Percentiles rank a stretch among this genome's conserved stretches.
Evolutionary conservation across 1,140 invertebrate species (phyloP).

Genomic region (Pentalonia nigronervosa): DNA sequence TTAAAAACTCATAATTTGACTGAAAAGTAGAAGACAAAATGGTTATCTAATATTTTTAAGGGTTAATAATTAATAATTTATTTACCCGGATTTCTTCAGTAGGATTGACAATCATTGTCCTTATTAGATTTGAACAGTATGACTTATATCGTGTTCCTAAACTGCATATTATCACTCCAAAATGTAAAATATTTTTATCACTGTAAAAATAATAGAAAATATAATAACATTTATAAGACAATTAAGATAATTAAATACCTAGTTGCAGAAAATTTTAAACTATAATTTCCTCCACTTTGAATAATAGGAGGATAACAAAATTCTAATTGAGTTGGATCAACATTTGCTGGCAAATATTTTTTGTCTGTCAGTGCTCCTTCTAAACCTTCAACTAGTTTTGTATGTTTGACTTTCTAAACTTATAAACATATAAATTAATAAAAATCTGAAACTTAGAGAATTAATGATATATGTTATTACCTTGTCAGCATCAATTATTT

Average conservation of each 20-base stretch:
- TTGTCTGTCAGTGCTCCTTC: slow-evolving; percentile 90
- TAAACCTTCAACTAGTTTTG: slow-evolving; percentile 92
- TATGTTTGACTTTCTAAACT: slow-evolving; percentile 89
- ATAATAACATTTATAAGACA: slow-evolving; percentile 10
- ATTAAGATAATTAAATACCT: slow-evolving; percentile 64
- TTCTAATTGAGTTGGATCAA: slow-evolving; percentile 88
- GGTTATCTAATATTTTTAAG: neutral
- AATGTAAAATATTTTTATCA: slow-evolving; percentile 93
- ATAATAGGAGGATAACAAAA: slow-evolving; percentile 99
- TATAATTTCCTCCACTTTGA: slow-evolving; percentile 97
- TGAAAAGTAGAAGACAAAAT: slow-evolving; percentile 65
- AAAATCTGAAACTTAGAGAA: neutral
- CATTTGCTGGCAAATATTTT: slow-evolving; percentile 86
- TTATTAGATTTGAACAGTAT: slow-evolving; percentile 98
- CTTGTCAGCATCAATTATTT: slow-evolving; percentile 96
- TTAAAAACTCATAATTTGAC: slow-evolving; percentile 92
- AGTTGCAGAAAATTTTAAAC: slow-evolving; percentile 92
- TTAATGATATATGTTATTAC: slow-evolving; percentile 66
- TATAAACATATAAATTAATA: slow-evolving; percentile 9
- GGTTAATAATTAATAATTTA: slow-evolving; percentile 59
- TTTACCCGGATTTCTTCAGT: slow-evolving; percentile 76
- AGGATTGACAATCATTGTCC: slow-evolving; percentile 97
- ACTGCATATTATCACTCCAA: slow-evolving; percentile 95
- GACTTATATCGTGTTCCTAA: slow-evolving; percentile 94
- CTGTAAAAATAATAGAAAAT: slow-evolving; percentile 67